A percentile compares a stretch with the other conserved stretches of the same genome.
phyloP scores from a whole-genome alignment of 1,140 invertebrate genomes.

The Araneus ventricosus region DNA sequence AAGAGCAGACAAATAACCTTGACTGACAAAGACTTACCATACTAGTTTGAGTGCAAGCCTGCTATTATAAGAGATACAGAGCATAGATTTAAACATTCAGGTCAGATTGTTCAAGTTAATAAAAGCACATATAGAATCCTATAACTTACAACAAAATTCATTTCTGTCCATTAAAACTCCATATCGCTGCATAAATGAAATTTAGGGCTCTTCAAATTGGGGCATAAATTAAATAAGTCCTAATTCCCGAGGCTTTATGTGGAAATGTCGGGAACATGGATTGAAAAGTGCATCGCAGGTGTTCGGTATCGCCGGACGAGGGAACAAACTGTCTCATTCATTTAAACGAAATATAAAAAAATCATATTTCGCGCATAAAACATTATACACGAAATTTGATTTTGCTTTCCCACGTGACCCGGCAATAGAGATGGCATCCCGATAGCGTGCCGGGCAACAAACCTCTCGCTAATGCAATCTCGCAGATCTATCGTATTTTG shows the following conservation, averaged over 20 bases:
- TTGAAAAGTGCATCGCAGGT: neutral
- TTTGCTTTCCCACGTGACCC: conserved; percentile 60
- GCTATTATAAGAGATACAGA: too few relatives aligned
- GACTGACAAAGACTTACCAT: too few relatives aligned
- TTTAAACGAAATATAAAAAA: conserved; percentile 38
- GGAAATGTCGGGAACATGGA: neutral
- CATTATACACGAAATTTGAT: conserved; percentile 40
- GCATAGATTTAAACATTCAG: too few relatives aligned
- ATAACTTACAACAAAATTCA: neutral
- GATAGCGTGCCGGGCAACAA: conserved; percentile 17
- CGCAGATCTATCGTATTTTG: conserved; percentile 57
- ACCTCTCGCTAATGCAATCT: conserved; percentile 57
- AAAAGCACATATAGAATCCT: neutral
- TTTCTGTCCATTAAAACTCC: conserved; percentile 3
- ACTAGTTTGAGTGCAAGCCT: too few relatives aligned
- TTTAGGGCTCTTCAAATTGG: neutral
- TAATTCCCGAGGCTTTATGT: neutral
- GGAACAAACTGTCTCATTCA: conserved; percentile 25
- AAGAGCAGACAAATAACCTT: too few relatives aligned
- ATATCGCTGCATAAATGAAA: too few relatives aligned
- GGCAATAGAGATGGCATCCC: conserved; percentile 23
- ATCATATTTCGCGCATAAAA: conserved; percentile 37
- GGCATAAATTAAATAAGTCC: conserved; percentile 16
- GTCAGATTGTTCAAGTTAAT: too few relatives aligned
- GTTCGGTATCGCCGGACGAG: neutral